These are phyloP conservation scores for Notolabrus celidotus DNA, from an alignment of 2,797 vertebrate species.

Conservation along the genomic window DNA sequence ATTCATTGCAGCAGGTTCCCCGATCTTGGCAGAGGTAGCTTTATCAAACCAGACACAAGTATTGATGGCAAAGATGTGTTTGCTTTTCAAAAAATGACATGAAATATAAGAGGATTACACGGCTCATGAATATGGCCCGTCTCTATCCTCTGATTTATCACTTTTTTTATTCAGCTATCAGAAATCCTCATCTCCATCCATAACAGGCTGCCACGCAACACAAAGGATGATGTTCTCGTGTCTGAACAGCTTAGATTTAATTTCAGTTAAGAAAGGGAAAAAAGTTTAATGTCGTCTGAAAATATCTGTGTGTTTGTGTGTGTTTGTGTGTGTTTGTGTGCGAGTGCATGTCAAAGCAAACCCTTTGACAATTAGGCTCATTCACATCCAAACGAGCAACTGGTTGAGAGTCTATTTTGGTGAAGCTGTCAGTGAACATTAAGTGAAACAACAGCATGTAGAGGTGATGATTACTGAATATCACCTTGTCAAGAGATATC, in stretches of 20 bases:
- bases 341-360: constrained; percentile 11
- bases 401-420: constrained; percentile 63
- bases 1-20: not conserved
- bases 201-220: constrained; percentile 44
- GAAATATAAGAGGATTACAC: constrained; percentile 70
- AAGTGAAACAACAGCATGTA: constrained; percentile 37
- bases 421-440: constrained; percentile 34
- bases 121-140: constrained; percentile 54
- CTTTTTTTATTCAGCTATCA: constrained; percentile 35
- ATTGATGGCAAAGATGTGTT: constrained; percentile 56
- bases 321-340: constrained; percentile 6
- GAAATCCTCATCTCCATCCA: constrained; percentile 49
- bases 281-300: constrained; percentile 21
- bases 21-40: constrained; percentile 1
- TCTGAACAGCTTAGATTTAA: constrained; percentile 60
- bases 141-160: constrained; percentile 61
- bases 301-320: constrained; percentile 1
- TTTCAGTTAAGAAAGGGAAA: constrained; percentile 59
- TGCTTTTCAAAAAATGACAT: constrained; percentile 51
- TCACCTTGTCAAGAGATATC: constrained; percentile 64
- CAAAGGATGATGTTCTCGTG: constrained; percentile 41
- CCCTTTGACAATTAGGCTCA: constrained; percentile 21
- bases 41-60: constrained; percentile 40
- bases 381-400: constrained; percentile 43
- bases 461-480: constrained; percentile 45